phyloP scores from a whole-genome alignment of 2,888 invertebrate species.

The Thereva unica region DNA sequence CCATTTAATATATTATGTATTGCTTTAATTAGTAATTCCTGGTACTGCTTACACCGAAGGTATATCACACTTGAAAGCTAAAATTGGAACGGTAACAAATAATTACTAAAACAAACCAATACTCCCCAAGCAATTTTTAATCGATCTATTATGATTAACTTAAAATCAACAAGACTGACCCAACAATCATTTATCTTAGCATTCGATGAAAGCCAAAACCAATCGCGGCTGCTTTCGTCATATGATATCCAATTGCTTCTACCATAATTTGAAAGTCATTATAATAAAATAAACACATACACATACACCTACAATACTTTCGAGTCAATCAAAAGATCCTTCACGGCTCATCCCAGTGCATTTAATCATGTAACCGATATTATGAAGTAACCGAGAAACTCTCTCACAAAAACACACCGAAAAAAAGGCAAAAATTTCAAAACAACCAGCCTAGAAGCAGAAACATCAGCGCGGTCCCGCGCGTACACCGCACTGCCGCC shows the following conservation, averaged over 20 bases:
- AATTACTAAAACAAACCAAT: too few species aligned
- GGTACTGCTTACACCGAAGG: too few species aligned
- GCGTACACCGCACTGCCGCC: conserved; percentile 13
- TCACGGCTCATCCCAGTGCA: conserved; percentile 30
- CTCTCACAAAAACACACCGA: background rate
- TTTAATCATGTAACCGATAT: conserved; percentile 41
- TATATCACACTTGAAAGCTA: too few species aligned
- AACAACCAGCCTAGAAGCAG: background rate
- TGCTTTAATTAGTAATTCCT: too few species aligned
- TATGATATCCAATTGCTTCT: conserved; percentile 2
- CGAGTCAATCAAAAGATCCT: conserved; percentile 30
- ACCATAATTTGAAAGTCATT: conserved; percentile 41
- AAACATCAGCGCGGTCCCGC: too few species aligned
- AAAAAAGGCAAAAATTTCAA: conserved; percentile 32
- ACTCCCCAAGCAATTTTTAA: too few species aligned
- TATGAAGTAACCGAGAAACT: conserved; percentile 34
- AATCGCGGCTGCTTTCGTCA: conserved; percentile 15
- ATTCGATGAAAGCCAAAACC: background rate
- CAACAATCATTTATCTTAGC: conserved; percentile 29
- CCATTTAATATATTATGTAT: too few species aligned
- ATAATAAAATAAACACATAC: conserved; percentile 40
- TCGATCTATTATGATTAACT: too few species aligned
- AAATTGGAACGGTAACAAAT: too few species aligned
- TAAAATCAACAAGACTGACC: too few species aligned
- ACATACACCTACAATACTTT: conserved; percentile 7